Evolutionary conservation across 2,888 invertebrate species (phyloP).

Genomic region (Orchestes rusci): DNA sequence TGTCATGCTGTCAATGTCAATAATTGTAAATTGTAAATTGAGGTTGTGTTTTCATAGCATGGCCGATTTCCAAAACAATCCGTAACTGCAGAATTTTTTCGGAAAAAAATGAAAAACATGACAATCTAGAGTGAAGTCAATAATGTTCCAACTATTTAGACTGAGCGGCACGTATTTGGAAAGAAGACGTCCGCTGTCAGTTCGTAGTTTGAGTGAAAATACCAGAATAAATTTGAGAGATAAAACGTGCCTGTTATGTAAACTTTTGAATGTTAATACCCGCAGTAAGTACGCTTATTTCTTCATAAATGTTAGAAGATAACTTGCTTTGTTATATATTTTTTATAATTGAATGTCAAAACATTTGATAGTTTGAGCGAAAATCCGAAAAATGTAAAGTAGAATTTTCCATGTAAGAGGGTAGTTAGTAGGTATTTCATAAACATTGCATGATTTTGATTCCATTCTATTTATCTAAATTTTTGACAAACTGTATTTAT

Average conservation of each 20-base stretch:
- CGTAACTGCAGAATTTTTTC: not conserved
- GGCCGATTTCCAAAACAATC: conserved; percentile 1
- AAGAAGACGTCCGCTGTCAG: conserved; percentile 32
- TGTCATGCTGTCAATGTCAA: too few relatives aligned
- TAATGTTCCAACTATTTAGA: conserved; percentile 30
- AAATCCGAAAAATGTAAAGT: too few relatives aligned
- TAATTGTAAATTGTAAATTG: not conserved
- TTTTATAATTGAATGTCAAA: too few relatives aligned
- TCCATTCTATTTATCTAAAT: too few relatives aligned
- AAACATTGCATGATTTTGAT: too few relatives aligned
- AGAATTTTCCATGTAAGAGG: too few relatives aligned
- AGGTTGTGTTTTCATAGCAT: conserved; percentile 1
- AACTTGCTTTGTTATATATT: too few relatives aligned
- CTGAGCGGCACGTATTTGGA: conserved; percentile 30
- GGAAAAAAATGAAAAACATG: not conserved
- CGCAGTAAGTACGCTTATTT: conserved; percentile 29
- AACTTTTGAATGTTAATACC: conserved; percentile 33
- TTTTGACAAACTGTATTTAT: too few relatives aligned
- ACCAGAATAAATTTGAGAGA: conserved; percentile 25
- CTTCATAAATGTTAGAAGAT: too few relatives aligned
- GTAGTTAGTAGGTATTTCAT: too few relatives aligned
- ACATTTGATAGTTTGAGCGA: too few relatives aligned
- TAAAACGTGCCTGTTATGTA: conserved; percentile 37
- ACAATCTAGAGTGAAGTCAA: not conserved
- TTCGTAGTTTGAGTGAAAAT: conserved; percentile 28